Evolutionary conservation across 1,140 invertebrate genomes (phyloP), one percentile per base, ranked within the genome.

Genomic region (Radopholus similis): DNA sequence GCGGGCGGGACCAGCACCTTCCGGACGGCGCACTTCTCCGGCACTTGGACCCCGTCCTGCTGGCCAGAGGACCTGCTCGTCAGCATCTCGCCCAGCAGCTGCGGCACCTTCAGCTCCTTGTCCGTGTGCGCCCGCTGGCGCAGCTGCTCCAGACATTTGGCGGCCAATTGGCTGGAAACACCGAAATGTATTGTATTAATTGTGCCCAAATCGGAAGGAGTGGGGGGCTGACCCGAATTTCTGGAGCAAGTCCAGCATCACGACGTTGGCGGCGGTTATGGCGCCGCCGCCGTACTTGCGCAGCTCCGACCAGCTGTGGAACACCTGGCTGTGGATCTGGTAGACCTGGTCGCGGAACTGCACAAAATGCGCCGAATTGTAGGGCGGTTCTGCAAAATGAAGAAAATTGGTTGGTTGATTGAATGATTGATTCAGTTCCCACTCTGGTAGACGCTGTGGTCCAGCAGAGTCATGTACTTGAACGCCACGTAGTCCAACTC

Each of bases 401-500:
- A 28, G 44, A 68, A 51, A n/a, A n/a, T n/a, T n/a, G n/a, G n/a
- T n/a, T n/a, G n/a, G n/a, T n/a, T n/a, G n/a, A n/a, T n/a, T n/a
- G n/a, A n/a, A n/a, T n/a, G n/a, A n/a, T n/a, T n/a, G n/a, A n/a
- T n/a, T n/a, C 47, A n/a, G 26, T 49, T 21, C 34, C 47, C 44
- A 70, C 68, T 23, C 42, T 62, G 58, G 51, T 42, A 69, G 11
- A 64, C 26, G 26, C 21, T 37, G 23, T 35, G 40, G 23, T 70
- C 55, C 9, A 73, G 76, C n/a, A 73, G 23, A 8, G 72, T 59
- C 8, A 73, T 15, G 55, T 73, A 73, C 49, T 73, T 70, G 51
- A 76, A 64, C 8, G 72, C 72, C 15, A 59, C 62, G 54, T 70
- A 73, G 44, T 73, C 72, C 38, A 32, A 64, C 15, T 63, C 75